Base-by-base conservation (phyloP, 2,888 invertebrate genomes). In the Nephrotoma appendiculata region DNA sequence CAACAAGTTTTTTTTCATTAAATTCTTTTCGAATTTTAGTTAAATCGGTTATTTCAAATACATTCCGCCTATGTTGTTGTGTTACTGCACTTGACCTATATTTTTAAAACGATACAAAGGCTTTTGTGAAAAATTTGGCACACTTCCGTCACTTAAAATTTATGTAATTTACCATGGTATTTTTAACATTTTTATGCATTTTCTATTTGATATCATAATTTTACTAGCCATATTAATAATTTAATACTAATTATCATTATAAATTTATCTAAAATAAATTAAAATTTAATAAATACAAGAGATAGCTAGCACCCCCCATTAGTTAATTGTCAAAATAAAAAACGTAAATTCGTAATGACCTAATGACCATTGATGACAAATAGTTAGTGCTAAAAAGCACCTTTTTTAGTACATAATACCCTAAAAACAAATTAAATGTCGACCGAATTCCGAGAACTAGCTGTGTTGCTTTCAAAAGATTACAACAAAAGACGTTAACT, bases 1-100 rank as follows among this genome's bases (percentile, higher is more conserved):
- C 86, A 86, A 86, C 86, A 52, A 86, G 41, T 52, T 86, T 86
- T n/a, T 86, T 86, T 52, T 86, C 86, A 41, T 41, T 52, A 52
- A 48, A 86, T 19, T 85, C 44, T 85, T 85, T 85, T 31, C 85
- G 15, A 19, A 44, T 85, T 44, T 71, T 71, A n/a, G 71, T 31
- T 31, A 71, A 31, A 71, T 71, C 71, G 2, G 84, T 42, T 42
- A 85, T 41, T 15, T 42, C 84, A 85, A 43, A 41, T 6, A 83
- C 5, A 83, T 42, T 41, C 7, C 71, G 6, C 2, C 71, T 9
- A 2, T 71, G 71, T 31, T 71, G 71, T 31, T 31, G 31, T 31
- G 71, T 71, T 31, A 31, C 31, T 71, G 71, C 31, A 71, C 71
- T 71, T 71, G 71, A 71, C 71, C 71, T 71, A 52, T 6, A 71